Evolutionary conservation across 2,888 invertebrate species (phyloP).

Genomic region (Ectropis crepuscularia): DNA sequence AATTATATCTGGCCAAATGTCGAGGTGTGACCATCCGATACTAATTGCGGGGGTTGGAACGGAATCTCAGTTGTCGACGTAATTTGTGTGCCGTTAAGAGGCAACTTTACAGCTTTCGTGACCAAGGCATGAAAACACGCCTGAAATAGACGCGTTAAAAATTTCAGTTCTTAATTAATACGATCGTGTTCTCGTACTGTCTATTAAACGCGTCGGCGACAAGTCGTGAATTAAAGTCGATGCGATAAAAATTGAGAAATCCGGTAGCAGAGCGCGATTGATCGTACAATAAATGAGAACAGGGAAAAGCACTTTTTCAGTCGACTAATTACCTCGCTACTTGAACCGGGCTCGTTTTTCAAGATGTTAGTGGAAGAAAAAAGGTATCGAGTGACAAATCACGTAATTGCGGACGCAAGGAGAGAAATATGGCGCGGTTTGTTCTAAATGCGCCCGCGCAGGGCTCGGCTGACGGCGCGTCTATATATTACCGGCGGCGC

Average conservation of each 20-base stretch:
- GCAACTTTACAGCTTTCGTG: conserved; percentile 68
- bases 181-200: conserved; percentile 1
- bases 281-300: conserved; percentile 64
- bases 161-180: conserved; percentile 43
- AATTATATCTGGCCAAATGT: conserved; percentile 79
- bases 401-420: conserved; percentile 80
- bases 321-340: conserved; percentile 73
- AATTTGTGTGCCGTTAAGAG: conserved; percentile 74
- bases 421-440: conserved; percentile 80
- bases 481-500: conserved; percentile 63
- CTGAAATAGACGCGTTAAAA: conserved; percentile 56
- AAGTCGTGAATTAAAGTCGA: conserved; percentile 36
- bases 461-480: conserved; percentile 60
- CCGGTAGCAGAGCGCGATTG: conserved; percentile 59
- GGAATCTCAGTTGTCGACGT: conserved; percentile 60
- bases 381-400: conserved; percentile 80
- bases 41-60: conserved; percentile 78
- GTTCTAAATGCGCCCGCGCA: conserved; percentile 76
- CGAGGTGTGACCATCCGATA: conserved; percentile 83
- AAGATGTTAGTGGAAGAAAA: conserved; percentile 59
- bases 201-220: conserved; percentile 18
- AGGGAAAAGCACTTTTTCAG: conserved; percentile 77
- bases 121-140: conserved; percentile 66
- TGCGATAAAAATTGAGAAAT: conserved; percentile 43
- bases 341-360: conserved; percentile 76